These are phyloP conservation scores for Caenorhabditis drosophilae DNA, from an alignment of 2,888 invertebrate species.

Conservation along the genomic window DNA sequence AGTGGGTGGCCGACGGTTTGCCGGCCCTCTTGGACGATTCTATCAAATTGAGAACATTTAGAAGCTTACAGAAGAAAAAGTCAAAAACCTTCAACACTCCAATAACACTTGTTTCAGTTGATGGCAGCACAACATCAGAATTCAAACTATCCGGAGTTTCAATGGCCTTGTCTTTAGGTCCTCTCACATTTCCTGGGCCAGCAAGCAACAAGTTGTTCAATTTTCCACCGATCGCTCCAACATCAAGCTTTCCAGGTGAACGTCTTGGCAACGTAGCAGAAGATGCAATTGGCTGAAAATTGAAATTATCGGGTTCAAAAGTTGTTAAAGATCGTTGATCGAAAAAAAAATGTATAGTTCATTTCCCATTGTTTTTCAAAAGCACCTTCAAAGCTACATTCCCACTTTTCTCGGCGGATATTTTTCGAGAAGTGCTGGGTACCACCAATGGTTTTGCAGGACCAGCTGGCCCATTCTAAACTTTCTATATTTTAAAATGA, in stretches of 20 bases:
- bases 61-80: neutral
- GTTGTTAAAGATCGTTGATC: too few relatives aligned
- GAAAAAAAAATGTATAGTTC: too few relatives aligned
- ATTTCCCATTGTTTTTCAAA: neutral
- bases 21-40: constrained; percentile 2
- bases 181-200: neutral
- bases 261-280: too few relatives aligned
- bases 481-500: too few relatives aligned
- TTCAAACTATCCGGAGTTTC: too few relatives aligned
- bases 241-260: neutral
- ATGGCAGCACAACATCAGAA: too few relatives aligned
- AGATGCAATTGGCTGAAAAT: too few relatives aligned
- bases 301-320: too few relatives aligned
- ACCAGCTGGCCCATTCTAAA: neutral
- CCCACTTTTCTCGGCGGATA: neutral
- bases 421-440: neutral
- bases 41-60: neutral
- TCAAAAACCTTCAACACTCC: neutral
- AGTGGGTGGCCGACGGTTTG: constrained; percentile 4
- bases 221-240: neutral
- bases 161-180: neutral
- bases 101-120: neutral
- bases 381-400: neutral
- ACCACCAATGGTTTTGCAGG: neutral
- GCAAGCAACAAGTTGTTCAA: neutral